A percentile compares a stretch with the other conserved stretches of the same genome.
Conservation (phyloP, 1,140 invertebrate genomes). For the Formica selysi region DNA sequence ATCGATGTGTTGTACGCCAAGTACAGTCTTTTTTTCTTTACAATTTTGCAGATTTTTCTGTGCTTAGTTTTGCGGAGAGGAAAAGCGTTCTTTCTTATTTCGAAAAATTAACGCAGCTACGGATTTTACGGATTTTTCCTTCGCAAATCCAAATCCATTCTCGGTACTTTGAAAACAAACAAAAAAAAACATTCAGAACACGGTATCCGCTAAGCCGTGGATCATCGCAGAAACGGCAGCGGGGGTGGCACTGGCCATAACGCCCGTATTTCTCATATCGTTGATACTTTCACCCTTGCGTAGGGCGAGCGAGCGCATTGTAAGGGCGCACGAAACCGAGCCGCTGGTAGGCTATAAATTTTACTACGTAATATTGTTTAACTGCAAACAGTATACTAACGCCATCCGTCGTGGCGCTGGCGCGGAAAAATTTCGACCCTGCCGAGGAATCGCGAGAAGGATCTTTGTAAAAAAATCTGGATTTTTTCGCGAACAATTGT, state of each 20-base stretch:
- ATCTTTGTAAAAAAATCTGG: not conserved
- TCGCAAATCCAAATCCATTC: not conserved
- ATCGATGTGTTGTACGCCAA: conserved; percentile 22
- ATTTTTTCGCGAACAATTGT: not conserved
- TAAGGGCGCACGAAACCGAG: conserved; percentile 63
- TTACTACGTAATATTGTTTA: conserved; percentile 86
- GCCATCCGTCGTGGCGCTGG: conserved; percentile 57
- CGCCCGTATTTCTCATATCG: conserved; percentile 85
- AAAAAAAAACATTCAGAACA: conserved; percentile 19
- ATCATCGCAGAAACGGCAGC: conserved; percentile 66
- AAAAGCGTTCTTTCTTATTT: not conserved
- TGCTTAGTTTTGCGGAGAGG: not conserved
- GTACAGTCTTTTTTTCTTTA: not conserved
- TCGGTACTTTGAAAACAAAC: conserved; percentile 9
- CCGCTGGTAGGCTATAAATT: conserved; percentile 81
- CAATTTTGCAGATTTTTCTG: not conserved
- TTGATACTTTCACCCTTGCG: conserved; percentile 80
- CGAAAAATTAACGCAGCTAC: not conserved
- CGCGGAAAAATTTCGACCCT: conserved; percentile 72
- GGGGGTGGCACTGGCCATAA: conserved; percentile 81
- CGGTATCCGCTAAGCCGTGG: conserved; percentile 73
- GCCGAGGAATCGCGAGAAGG: not conserved
- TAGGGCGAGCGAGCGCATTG: conserved; percentile 56
- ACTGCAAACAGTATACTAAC: conserved; percentile 84
- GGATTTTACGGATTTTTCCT: not conserved